Percentiles rank a stretch among this genome's conserved stretches.
Evolutionary conservation across 2,888 invertebrate genomes (phyloP).

Genomic region (Macrophya alboannulata): DNA sequence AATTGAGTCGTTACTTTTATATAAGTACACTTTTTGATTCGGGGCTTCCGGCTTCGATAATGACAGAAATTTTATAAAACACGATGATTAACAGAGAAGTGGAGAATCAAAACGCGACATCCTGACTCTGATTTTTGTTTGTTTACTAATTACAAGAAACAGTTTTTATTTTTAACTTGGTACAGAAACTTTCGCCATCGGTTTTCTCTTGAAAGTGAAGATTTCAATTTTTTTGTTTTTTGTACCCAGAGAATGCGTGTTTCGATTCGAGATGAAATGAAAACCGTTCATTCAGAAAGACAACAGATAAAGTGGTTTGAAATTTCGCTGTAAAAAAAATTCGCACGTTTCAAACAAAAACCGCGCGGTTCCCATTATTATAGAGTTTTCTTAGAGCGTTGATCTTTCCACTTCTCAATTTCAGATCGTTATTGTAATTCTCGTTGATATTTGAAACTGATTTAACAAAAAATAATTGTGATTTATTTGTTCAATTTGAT

Average conservation of each 20-base stretch:
- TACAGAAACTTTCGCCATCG: neutral
- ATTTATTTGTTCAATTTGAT: neutral
- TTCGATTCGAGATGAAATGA: too few relatives aligned
- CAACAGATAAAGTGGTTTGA: too few relatives aligned
- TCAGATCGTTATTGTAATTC: neutral
- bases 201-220: neutral
- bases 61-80: neutral
- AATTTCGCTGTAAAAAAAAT: too few relatives aligned
- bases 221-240: neutral
- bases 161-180: neutral
- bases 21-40: conserved; percentile 10
- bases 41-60: neutral
- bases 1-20: neutral
- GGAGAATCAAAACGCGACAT: neutral
- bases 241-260: neutral
- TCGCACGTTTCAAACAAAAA: too few relatives aligned
- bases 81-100: neutral
- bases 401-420: neutral
- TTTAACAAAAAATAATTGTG: neutral
- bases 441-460: neutral
- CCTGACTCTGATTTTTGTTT: neutral
- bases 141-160: neutral
- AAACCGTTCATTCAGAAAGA: too few relatives aligned
- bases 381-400: neutral
- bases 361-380: too few relatives aligned